Evolutionary conservation across 2,888 invertebrate genomes (phyloP).

Genomic region (Blastobasis lacticolella): DNA sequence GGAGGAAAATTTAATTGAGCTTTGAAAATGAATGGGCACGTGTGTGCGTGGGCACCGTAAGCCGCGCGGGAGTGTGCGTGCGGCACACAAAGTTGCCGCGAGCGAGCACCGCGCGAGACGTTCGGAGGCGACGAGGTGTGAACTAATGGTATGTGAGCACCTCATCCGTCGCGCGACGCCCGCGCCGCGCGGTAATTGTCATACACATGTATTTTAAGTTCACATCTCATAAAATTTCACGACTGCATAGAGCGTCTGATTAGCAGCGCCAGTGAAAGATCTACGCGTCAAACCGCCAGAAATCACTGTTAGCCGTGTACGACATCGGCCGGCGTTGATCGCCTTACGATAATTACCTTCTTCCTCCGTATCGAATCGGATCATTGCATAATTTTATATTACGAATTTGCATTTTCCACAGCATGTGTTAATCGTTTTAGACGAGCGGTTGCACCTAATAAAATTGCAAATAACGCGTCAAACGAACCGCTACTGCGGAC

Average conservation of each 20-base stretch:
- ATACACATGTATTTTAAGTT: slow-evolving; percentile 67
- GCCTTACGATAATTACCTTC: neutral
- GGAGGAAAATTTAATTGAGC: too few relatives aligned
- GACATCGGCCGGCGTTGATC: slow-evolving; percentile 29
- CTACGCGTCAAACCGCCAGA: slow-evolving; percentile 32
- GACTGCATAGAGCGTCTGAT: slow-evolving; percentile 43
- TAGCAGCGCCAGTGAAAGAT: slow-evolving; percentile 53
- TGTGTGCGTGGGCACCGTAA: too few relatives aligned
- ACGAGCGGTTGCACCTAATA: too few relatives aligned
- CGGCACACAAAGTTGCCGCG: slow-evolving; percentile 10
- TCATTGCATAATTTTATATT: too few relatives aligned
- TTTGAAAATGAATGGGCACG: too few relatives aligned
- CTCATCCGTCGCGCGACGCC: slow-evolving; percentile 39
- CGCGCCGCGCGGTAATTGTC: slow-evolving; percentile 56
- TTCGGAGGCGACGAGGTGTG: slow-evolving; percentile 47
- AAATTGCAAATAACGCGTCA: too few relatives aligned
- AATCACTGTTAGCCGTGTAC: slow-evolving; percentile 31
- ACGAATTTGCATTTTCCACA: too few relatives aligned
- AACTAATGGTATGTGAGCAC: slow-evolving; percentile 56
- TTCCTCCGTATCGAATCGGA: neutral
- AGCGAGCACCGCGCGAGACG: slow-evolving; percentile 13
- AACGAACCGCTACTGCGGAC: too few relatives aligned
- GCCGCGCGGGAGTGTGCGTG: too few relatives aligned
- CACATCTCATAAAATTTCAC: slow-evolving; percentile 55
- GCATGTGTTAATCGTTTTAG: too few relatives aligned